Conservation (phyloP, 2,113 vertebrate species). For the Grammomys surdaster region DNA sequence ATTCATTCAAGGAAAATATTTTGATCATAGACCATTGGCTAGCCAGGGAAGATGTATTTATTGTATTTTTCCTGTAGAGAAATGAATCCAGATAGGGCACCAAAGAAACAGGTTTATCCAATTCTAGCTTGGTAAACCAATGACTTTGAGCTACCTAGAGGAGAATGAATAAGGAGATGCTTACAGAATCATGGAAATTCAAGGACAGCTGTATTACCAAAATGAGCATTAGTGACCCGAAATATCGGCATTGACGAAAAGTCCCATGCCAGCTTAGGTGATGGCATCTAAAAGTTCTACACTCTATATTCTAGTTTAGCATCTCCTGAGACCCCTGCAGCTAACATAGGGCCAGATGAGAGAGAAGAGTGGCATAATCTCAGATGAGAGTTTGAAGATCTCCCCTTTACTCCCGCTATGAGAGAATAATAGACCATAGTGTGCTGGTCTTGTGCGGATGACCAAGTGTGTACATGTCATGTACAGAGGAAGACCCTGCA, state of each 20-base stretch:
- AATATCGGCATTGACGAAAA: not conserved
- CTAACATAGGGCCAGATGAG: not conserved
- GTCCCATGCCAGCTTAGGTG: not conserved
- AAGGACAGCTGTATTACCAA: not conserved
- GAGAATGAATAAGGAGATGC: not conserved
- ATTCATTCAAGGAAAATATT: constrained; percentile 5
- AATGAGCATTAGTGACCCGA: not conserved
- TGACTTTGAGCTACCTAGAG: not conserved
- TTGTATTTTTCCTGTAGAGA: not conserved
- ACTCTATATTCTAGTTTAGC: not conserved
- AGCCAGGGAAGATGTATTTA: not conserved
- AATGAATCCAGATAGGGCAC: not conserved
- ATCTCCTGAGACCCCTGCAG: not conserved
- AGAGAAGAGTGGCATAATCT: not conserved
- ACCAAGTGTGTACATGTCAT: not conserved
- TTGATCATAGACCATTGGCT: not conserved
- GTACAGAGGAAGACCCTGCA: not conserved
- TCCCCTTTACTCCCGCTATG: too few relatives aligned
- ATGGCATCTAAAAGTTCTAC: not conserved
- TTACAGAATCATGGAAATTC: not conserved
- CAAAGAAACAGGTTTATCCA: not conserved
- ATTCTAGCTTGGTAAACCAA: not conserved
- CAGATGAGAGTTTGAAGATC: not conserved
- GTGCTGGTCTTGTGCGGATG: not conserved
- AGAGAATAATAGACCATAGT: not conserved